phyloP scores from a whole-genome alignment of 2,888 invertebrate species.

The Acrobeloides nanus region DNA sequence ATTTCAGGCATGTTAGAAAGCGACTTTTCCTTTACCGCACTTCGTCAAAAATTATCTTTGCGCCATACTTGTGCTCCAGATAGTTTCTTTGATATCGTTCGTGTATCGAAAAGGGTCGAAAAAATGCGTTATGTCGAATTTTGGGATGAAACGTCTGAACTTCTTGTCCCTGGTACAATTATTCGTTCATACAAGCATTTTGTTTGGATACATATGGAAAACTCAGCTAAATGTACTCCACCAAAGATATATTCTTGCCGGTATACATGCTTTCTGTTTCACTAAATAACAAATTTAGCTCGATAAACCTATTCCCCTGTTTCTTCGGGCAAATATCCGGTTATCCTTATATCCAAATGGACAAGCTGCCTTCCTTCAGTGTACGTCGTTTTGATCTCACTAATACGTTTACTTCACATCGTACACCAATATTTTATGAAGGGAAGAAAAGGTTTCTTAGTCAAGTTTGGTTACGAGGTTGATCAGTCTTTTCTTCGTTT shows the following conservation, averaged over 20 bases:
- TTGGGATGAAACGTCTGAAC: background rate
- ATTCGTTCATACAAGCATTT: conserved; percentile 18
- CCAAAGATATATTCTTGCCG: conserved; percentile 13
- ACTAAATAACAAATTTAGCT: conserved; percentile 1
- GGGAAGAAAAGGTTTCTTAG: conserved; percentile 11
- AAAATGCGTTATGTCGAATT: conserved; percentile 14
- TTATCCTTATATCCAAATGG: background rate
- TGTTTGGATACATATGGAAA: conserved; percentile 14
- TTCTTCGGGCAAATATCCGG: conserved; percentile 9
- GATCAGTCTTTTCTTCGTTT: background rate
- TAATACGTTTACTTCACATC: conserved; percentile 6
- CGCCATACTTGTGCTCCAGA: background rate
- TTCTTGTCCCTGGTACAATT: conserved; percentile 19
- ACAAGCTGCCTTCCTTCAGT: background rate
- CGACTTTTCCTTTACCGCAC: conserved; percentile 4
- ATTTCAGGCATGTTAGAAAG: conserved; percentile 7
- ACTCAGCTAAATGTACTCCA: conserved; percentile 4
- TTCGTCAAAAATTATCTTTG: background rate
- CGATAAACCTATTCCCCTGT: conserved; percentile 11
- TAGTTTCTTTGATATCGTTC: background rate
- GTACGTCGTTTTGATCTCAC: conserved; percentile 3
- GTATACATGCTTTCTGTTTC: conserved; percentile 8
- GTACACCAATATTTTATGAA: conserved; percentile 8
- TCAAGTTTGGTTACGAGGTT: conserved; percentile 10
- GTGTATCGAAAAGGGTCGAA: conserved; percentile 13